Evolutionary conservation across 1,140 invertebrate species (phyloP), one percentile per base, ranked within the genome.

Genomic region (Cherax quadricarinatus): DNA sequence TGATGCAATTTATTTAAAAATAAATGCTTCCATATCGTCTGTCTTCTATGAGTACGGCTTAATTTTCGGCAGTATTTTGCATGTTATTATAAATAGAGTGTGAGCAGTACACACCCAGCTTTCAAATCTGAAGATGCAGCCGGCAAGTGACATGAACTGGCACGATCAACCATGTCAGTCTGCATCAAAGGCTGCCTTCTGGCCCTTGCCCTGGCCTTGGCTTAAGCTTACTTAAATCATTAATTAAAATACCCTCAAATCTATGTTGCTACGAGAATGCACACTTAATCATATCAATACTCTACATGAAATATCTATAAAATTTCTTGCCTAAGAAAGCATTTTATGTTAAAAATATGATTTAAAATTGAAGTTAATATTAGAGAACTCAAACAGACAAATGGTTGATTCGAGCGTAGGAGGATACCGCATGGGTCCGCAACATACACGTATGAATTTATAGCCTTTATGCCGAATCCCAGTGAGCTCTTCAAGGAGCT

Each of bases 61-160:
- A 70, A 21, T 5, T 16, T 41, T 41, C 30, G 30, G 66, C 21
- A 70, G 21, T 70, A 18, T 70, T 12, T 70, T 70, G 18, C 66
- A 21, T 70, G 66, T 70, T 70, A 21, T 18, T 12, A 70, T 12
- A 70, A 21, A 18, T 14, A 12, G 66, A 6, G 66, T 70, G 66
- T n/a, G 14, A 70, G 66, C 14, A 70, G 66, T 18, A 70, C 53
- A 57, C 53, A 57, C 16, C 66, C 66, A 75, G 24, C 24, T 75
- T 30, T 75, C 70, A 75, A 75, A 75, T 75, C 70, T 75, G 70
- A 30, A 70, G 66, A 70, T 5, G 66, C 66, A 70, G 66, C 14
- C 21, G n/a, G 70, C 70, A 75, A 75, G 70, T 75, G 24, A 75
- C 70, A 30, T 75, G 70, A 75, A 75, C 70, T 75, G 4, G 70